Evolutionary conservation across 2,113 vertebrate species (phyloP), one percentile per base, ranked within the genome.

Genomic region (Nothoprocta perdicaria): DNA sequence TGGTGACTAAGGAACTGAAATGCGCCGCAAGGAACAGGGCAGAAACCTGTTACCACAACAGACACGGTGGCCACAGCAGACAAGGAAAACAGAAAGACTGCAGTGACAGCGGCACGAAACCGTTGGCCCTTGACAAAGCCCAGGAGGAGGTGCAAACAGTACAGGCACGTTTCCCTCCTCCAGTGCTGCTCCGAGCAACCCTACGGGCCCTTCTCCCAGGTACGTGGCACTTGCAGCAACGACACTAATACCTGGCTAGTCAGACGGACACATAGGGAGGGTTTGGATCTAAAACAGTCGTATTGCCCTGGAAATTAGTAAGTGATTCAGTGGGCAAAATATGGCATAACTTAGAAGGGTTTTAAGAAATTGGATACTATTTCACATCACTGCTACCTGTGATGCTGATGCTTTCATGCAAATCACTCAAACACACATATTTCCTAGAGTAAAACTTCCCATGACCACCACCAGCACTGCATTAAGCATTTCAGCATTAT

Each of bases 381-480:
- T 55, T 55, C 53, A 29, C 12, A 5, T 29, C 24, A 31, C 53
- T 48, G 5, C 65, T 72, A 52, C 2, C 22, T 46, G 35, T 3
- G 10, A 58, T 4, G 12, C 14, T 53, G 26, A 29, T 57, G 35
- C 14, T 43, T 69, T 35, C 23, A 48, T 7, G 38, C 24, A 93
- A 84, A 84, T 38, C 35, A 38, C 10, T 5, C 41, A 43, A 43
- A 76, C 3, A 52, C 2, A 5, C 24, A 79, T 0, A 0, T 62
- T 94, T 95, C 65, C 73, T 71, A 83, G 16, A 50, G 52, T 13
- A 76, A 88, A 14, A 57, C 9, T 79, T 35, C 84, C 55, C 50
- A 26, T 52, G 41, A 68, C 33, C 52, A 14, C 52, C 53, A 23
- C 50, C 6, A 52, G 50, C 45, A 11, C 45, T 89, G 72, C 72